Percentiles rank a stretch among this genome's conserved stretches.
Evolutionary conservation across 2,113 vertebrate genomes (phyloP).

Genomic region (Polypterus bichir): DNA sequence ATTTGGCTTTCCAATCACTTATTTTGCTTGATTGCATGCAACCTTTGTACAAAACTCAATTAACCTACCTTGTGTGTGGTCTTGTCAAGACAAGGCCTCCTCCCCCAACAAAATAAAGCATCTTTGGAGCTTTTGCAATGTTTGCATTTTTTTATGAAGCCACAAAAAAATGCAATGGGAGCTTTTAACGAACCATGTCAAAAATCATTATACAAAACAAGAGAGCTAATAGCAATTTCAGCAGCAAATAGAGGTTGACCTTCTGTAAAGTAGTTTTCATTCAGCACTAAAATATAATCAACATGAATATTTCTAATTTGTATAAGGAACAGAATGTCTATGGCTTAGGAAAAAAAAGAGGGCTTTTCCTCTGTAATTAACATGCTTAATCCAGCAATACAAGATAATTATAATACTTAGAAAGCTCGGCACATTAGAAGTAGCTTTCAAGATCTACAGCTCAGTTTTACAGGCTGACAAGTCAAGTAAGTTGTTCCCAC

Average conservation of each 20-base stretch:
- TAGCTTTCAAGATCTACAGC: slow-evolving; percentile 28
- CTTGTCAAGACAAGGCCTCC: slow-evolving; percentile 12
- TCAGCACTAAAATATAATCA: slow-evolving; percentile 4
- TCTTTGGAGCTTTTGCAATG: slow-evolving; percentile 24
- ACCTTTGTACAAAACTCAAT: slow-evolving; percentile 25
- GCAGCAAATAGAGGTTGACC: slow-evolving; percentile 11
- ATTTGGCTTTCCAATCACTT: no score
- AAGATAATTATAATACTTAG: slow-evolving; percentile 25
- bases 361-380: neutral
- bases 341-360: slow-evolving; percentile 7
- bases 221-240: slow-evolving; percentile 10
- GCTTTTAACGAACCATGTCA: slow-evolving; percentile 36
- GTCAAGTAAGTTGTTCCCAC: no score
- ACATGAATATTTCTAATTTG: slow-evolving; percentile 18
- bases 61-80: slow-evolving; percentile 26
- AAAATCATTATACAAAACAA: slow-evolving; percentile 35
- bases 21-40: slow-evolving; percentile 16
- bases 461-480: neutral
- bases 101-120: slow-evolving; percentile 2
- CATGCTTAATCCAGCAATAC: slow-evolving; percentile 17
- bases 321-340: slow-evolving; percentile 17
- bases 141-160: slow-evolving; percentile 29
- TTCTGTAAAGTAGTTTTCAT: slow-evolving; percentile 18
- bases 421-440: slow-evolving; percentile 27
- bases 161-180: slow-evolving; percentile 30